Base-by-base conservation (phyloP, 2,797 vertebrate genomes). In the Coccyzus lansbergi region DNA sequence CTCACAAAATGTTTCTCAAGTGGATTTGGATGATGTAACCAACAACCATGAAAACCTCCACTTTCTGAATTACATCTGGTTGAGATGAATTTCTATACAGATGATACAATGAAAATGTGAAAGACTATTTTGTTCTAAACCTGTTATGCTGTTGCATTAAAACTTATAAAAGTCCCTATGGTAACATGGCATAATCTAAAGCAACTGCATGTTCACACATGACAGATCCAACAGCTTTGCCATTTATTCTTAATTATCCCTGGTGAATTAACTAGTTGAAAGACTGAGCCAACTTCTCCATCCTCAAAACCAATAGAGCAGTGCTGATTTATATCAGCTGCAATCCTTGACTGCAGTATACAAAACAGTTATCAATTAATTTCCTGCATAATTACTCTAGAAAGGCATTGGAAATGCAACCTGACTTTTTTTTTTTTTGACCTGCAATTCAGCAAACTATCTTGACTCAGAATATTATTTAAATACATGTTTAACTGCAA, bases 1-100 rank as follows among this genome's bases (percentile, higher is more conserved):
- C 25, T 75, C 48, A 16, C 1, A 2, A 92, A 7, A 52, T 12
- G 42, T 31, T 91, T 83, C 83, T 77, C 68, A 26, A 90, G 81
- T 33, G 58, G 75, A 75, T 89, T 89, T 58, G 75, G 55, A 40
- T 94, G 90, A 93, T 83, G 88, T 89, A 94, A 95, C 69, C 75
- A 78, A 65, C 6, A 90, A 91, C 46, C 53, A 34, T 17, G 62
- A 70, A 87, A 60, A 28, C 13, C 49, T 80, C 53, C 62, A 40
- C 71, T 83, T 90, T 65, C 55, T 53, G 33, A 87, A 60, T 71
- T 85, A 51, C 71, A 48, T 77, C 46, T 92, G 83, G 12, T 28
- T 26, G 64, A 88, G 88, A 70, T 51, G 71, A 83, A 80, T 80
- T 91, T 88, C 63, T 64, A 6, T 52, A 24, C 0, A 44, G 63